Evolutionary conservation across 2,888 invertebrate species (phyloP).

Genomic region (Drosophila kanekoi): DNA sequence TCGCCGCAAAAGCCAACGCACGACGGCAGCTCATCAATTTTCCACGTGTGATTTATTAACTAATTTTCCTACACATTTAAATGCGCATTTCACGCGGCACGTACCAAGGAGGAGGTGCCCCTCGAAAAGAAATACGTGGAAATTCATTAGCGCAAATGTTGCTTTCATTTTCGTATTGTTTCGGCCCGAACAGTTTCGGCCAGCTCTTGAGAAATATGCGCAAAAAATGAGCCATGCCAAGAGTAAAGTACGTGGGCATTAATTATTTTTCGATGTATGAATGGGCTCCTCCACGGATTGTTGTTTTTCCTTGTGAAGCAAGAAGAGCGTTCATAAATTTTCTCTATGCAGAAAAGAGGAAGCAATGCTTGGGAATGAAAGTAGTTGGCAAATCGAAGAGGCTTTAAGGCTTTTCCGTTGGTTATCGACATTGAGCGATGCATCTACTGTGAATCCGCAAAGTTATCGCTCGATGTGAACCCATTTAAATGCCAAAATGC

Average conservation of each 20-base stretch:
- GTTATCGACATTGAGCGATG: conserved; percentile 39
- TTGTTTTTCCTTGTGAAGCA: conserved; percentile 1
- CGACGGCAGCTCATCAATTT: conserved; percentile 76
- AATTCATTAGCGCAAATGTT: conserved; percentile 74
- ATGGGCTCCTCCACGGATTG: conserved; percentile 4
- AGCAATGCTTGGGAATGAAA: conserved; percentile 2
- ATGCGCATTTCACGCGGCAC: conserved; percentile 70
- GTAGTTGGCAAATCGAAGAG: conserved; percentile 7
- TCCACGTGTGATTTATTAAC: conserved; percentile 79
- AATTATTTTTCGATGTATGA: conserved; percentile 59
- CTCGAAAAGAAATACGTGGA: conserved; percentile 43
- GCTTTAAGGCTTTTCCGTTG: conserved; percentile 21
- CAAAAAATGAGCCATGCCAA: conserved; percentile 50
- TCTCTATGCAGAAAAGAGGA: background rate
- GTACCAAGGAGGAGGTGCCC: conserved; percentile 42
- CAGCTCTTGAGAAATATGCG: conserved; percentile 59
- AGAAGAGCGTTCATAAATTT: conserved; percentile 3
- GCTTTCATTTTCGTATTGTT: conserved; percentile 71
- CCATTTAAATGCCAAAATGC: conserved; percentile 62
- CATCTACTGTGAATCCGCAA: conserved; percentile 24
- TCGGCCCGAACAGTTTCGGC: too few relatives aligned
- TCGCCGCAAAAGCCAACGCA: conserved; percentile 36
- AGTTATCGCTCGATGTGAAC: conserved; percentile 53
- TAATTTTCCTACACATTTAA: conserved; percentile 77
- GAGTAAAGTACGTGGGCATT: conserved; percentile 57